These are phyloP conservation scores for Papio anubis DNA, from an alignment of 2,113 vertebrate genomes.

Conservation along the genomic window DNA sequence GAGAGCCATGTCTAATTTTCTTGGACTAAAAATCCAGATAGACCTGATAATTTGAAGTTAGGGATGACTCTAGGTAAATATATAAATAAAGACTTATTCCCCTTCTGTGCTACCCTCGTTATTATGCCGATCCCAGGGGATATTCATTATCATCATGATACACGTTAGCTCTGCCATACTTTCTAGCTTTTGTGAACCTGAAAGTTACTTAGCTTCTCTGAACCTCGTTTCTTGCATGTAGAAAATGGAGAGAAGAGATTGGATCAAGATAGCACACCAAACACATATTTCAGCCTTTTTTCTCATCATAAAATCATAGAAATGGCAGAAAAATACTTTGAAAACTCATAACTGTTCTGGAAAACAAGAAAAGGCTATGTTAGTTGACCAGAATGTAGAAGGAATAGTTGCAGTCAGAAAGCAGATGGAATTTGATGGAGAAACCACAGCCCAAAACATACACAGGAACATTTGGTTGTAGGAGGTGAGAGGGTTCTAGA, in stretches of 20 bases:
- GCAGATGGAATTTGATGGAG: background rate
- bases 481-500: background rate
- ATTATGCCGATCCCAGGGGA: background rate
- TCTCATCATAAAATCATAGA: background rate
- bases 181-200: background rate
- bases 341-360: background rate
- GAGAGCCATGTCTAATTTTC: constrained; percentile 14
- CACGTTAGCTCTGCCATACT: background rate
- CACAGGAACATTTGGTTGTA: background rate
- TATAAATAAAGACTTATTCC: background rate
- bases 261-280: background rate
- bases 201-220: background rate
- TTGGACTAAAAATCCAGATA: background rate
- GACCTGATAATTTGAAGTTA: background rate
- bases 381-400: background rate
- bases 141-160: background rate
- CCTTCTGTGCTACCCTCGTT: background rate
- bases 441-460: background rate
- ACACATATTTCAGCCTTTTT: background rate
- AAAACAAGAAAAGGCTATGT: background rate
- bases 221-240: background rate
- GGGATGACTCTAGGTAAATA: background rate
- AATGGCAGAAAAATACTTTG: background rate
- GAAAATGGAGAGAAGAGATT: background rate
- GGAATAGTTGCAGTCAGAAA: background rate